Base-by-base conservation (phyloP, 2,888 invertebrate species). In the Andrena flavipes region DNA sequence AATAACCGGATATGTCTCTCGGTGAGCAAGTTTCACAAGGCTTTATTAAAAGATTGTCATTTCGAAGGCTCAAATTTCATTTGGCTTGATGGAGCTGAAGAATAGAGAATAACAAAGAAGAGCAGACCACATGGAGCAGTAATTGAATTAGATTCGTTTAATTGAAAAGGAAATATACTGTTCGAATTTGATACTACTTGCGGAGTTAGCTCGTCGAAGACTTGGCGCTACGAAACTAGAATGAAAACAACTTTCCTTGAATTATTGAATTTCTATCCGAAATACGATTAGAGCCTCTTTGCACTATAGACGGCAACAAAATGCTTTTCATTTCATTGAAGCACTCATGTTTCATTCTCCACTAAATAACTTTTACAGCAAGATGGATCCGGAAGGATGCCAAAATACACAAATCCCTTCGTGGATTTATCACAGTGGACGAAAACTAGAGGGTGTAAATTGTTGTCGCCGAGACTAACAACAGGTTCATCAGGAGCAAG, bases 1-100 rank as follows among this genome's bases (percentile, higher is more conserved):
- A 56, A 56, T 56, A 56, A 56, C 56, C 56, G 56, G 56, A 56
- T 56, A 56, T 4, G 56, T 56, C 56, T 23, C 23, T 26, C 26
- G 2, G 56, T 4, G 56, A 56, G 23, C 4, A 56, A 26, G 56
- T 23, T 10, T 4, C 10, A 10, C 56, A 23, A 10, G 26, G 10
- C 4, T 56, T 56, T 26, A 56, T 56, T 56, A 20, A 56, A 23
- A 51, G 20, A 51, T 51, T 51, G 51, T 51, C 20, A 51, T 51
- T 20, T 20, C 8, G 6, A 51, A 20, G n/a, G 20, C 20, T n/a
- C 8, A 20, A 20, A 20, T 51, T 51, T 51, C 51, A 51, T 51
- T 51, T 51, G 51, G n/a, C 51, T 51, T 20, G 51, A 51, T 20
- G 8, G 51, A 51, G 51, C 51, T 51, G 51, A 20, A 51, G 20